Evolutionary conservation across 2,113 vertebrate genomes (phyloP), one percentile per base, ranked within the genome.

Genomic region (Equus przewalskii): DNA sequence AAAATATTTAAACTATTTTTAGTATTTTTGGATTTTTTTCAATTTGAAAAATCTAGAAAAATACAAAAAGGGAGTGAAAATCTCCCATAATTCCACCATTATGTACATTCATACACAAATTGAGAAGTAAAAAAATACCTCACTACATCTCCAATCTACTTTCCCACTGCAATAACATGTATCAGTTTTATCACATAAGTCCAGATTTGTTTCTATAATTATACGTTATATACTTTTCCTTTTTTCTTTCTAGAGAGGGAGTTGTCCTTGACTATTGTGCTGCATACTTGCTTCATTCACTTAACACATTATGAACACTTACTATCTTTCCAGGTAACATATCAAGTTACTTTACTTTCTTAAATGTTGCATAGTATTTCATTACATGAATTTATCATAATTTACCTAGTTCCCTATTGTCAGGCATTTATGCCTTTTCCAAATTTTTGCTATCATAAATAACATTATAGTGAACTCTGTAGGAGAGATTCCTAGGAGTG

Each of bases 31-130:
- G 7, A 33, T 60, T 54, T 69, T 73, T 62, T 75, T 89, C 33
- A 94, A 92, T 92, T 93, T 86, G 19, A 73, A 79, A 92, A 87
- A 72, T 49, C 87, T 54, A 69, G 69, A 85, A 91, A 88, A 91
- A 95, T 33, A 75, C 58, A 79, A 70, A 96, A 79, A 67, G 14
- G 18, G 19, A n/a, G 36, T 75, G 18, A 94, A 91, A 95, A 81
- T 88, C 64, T 22, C 5, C n/a, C 18, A 70, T 56, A 51, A 81
- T 78, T 30, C 46, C 67, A 84, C 21, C n/a, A 82, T 51, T 69
- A 11, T 85, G 4, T 67, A 73, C 49, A 81, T 36, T 76, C 58
- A 76, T 44, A 92, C 5, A 96, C 41, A 94, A 94, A 93, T 18
- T 70, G 41, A 76, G 41, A 90, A 75, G 14, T 49, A 69, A 90